Conservation (phyloP, 2,888 invertebrate genomes). For the Galeopsomyia nigrocyanea region DNA sequence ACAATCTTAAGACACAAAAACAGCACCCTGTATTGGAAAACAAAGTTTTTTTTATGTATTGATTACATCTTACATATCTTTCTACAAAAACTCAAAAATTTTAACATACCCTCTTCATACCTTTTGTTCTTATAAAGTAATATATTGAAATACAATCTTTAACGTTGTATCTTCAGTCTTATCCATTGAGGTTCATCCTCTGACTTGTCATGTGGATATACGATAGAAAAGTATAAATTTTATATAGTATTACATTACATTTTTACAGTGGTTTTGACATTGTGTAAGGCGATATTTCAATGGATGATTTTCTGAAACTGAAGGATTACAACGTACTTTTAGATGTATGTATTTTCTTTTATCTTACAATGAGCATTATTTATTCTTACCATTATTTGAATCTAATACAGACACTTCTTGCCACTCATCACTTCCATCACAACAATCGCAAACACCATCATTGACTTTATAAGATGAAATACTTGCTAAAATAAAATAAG, state of each 20-base stretch:
- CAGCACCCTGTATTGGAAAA: too few species aligned
- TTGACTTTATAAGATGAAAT: slow-evolving; percentile 88
- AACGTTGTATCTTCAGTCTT: slow-evolving; percentile 36
- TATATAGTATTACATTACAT: not conserved
- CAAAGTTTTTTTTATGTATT: too few species aligned
- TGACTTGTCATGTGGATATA: slow-evolving; percentile 1
- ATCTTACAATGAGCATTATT: not conserved
- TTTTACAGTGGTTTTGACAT: slow-evolving; percentile 26
- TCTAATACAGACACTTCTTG: slow-evolving; percentile 34
- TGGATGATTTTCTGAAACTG: slow-evolving; percentile 33
- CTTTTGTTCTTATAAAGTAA: too few species aligned
- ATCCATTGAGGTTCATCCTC: slow-evolving; percentile 16
- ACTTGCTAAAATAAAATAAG: slow-evolving; percentile 54
- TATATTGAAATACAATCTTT: not conserved
- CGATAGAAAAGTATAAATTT: not conserved
- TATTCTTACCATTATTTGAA: slow-evolving; percentile 26
- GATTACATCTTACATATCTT: too few species aligned
- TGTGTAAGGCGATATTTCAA: slow-evolving; percentile 30
- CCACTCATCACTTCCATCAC: slow-evolving; percentile 93
- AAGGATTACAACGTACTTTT: not conserved
- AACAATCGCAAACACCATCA: slow-evolving; percentile 95
- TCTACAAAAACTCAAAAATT: too few species aligned
- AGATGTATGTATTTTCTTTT: not conserved
- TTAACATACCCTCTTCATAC: too few species aligned
- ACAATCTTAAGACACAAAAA: too few species aligned